These are phyloP conservation scores for Drosophila arawakana DNA, from an alignment of 1,140 invertebrate species.

Conservation along the genomic window DNA sequence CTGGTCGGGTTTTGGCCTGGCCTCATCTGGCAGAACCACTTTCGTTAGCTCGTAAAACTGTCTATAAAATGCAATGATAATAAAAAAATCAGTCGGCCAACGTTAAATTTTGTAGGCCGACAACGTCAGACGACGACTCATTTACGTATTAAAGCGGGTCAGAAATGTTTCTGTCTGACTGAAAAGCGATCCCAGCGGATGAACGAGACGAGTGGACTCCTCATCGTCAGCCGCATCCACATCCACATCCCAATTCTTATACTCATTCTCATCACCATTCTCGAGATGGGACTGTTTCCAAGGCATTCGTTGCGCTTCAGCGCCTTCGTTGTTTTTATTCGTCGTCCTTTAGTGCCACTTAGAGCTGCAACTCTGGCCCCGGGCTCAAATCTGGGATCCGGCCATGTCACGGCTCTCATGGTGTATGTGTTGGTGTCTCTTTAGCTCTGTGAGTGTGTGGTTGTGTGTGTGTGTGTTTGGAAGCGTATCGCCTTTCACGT, in stretches of 20 bases:
- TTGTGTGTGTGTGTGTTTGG: constrained; percentile 19
- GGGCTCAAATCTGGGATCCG: constrained; percentile 38
- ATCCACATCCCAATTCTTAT: background rate
- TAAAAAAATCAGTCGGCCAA: constrained; percentile 65
- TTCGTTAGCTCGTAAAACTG: constrained; percentile 82
- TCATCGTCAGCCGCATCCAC: background rate
- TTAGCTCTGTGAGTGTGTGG: background rate
- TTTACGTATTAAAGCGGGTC: constrained; percentile 48
- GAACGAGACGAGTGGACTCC: constrained; percentile 14
- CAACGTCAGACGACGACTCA: constrained; percentile 60
- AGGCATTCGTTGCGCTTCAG: constrained; percentile 49
- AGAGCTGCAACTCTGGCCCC: constrained; percentile 48
- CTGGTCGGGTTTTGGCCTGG: constrained; percentile 5
- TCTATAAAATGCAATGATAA: constrained; percentile 82
- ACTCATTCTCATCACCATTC: constrained; percentile 11
- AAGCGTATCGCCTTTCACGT: constrained; percentile 78
- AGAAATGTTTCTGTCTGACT: constrained; percentile 1
- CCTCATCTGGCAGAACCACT: constrained; percentile 66
- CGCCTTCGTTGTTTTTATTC: constrained; percentile 41
- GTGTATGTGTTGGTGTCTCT: background rate
- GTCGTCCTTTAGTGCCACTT: constrained; percentile 74
- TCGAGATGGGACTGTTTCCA: constrained; percentile 8
- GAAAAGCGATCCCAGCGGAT: constrained; percentile 50
- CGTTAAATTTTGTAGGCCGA: constrained; percentile 47
- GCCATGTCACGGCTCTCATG: constrained; percentile 14